Evolutionary conservation across 1,140 invertebrate genomes (phyloP), one percentile per base, ranked within the genome.

Genomic region (Macrosteles quadrilineatus): DNA sequence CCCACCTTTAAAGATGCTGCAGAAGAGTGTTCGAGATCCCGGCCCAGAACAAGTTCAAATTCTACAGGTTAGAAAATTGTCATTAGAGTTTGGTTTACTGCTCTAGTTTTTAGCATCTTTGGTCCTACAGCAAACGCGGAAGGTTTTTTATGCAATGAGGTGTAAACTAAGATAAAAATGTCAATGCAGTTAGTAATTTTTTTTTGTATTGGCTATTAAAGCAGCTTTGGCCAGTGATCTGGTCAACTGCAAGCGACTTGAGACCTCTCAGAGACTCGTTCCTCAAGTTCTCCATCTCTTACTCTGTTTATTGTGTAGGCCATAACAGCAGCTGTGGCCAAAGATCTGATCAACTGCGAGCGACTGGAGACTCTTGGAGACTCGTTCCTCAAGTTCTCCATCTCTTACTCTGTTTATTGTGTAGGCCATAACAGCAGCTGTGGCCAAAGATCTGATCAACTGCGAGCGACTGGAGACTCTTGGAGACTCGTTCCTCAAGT

Each of bases 261-360:
- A 97, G 81, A 91, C n/a, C 91, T 0, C 83, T 97, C 19, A 95
- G 95, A 0, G 95, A 98, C 81, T 90, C 92, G 0, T 96, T 95
- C 77, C 81, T 97, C 0, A 98, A 97, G 81, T 90, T 92, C 73
- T 87, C 87, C 2, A 81, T 86, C 12, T 90, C 89, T 9, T 77
- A 94, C 0, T 92, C 88, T 76, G 78, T 96, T 12, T 91, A n/a
- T n/a, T n/a, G n/a, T 88, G 36, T 79, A 88, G 67, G 91, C 92
- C 0, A 76, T 97, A 1, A 95, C 92, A 9, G 84, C 87, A 12
- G 86, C 88, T 12, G 80, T 86, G 53, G 86, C 89, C 0, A 84
- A 87, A 70, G 95, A 98, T 78, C 87, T 88, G 3, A 88, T 94
- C 62, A 88, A 95, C 78, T 83, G 95, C 71, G 95, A 97, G 79